Base-by-base conservation (phyloP, 2,797 vertebrate genomes). In the Acestrorhynchus altus region DNA sequence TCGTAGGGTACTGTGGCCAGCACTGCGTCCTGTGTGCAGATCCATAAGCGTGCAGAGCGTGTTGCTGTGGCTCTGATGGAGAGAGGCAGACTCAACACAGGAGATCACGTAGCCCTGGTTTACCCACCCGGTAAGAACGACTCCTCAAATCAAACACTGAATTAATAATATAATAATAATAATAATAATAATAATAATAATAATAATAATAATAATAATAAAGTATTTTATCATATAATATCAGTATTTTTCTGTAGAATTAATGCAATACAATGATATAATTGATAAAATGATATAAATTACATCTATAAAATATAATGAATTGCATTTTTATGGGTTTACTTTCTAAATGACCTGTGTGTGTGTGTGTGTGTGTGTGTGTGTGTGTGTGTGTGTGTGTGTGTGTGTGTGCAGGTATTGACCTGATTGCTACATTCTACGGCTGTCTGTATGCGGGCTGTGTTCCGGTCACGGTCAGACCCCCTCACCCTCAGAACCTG, bases 371-470 rank as follows among this genome's bases (percentile, higher is more conserved):
- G 68, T 83, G 75, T 6, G 72, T 74, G 10, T 49, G 80, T 57
- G n/a, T n/a, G n/a, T n/a, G n/a, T n/a, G n/a, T n/a, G n/a, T n/a
- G n/a, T n/a, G n/a, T n/a, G n/a, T n/a, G n/a, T n/a, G n/a, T n/a
- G n/a, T n/a, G n/a, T n/a, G n/a, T n/a, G n/a, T n/a, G n/a, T 31
- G 74, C 88, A 99, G 97, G 97, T 49, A 94, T 98, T 5, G 97
- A 99, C 86, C 91, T 99, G 81, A 98, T 99, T 20, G 95, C 96
- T 49, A 97, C 97, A 12, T 98, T 99, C 91, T 99, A 98, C 0
- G 97, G 97, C 77, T 99, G 97, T 85, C 91, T 99, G 54, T 99
- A 98, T 0, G 96, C 96, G 0, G 97, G 97, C 82, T 98, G 96
- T 68, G 93, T 98, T 70, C 97, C 97, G 0, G 94, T 99, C 83